A percentile compares a stretch with the other conserved stretches of the same genome.
phyloP scores from a whole-genome alignment of 2,888 invertebrate species.

The Caenorhabditis sp. region DNA sequence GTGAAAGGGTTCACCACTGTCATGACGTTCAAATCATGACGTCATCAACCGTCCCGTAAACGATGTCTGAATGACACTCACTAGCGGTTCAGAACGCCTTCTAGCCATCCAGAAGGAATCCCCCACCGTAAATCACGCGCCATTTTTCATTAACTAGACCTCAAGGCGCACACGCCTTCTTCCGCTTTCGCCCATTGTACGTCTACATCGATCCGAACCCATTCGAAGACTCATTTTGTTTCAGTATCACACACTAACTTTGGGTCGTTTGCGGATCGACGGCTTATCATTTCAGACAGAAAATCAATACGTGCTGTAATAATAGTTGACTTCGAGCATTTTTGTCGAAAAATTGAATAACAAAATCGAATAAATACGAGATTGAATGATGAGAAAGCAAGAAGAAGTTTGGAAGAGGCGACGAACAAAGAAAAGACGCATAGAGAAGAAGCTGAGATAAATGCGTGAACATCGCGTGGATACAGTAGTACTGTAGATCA shows the following conservation, averaged over 20 bases:
- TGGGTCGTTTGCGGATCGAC: neutral
- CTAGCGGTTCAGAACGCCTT: neutral
- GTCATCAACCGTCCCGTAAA: neutral
- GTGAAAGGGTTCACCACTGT: too few species aligned
- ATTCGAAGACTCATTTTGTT: neutral
- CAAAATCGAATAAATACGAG: too few species aligned
- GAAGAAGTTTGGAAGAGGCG: too few species aligned
- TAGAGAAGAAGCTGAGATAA: too few species aligned
- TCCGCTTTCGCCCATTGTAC: neutral
- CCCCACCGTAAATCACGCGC: constrained; percentile 12
- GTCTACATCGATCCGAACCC: constrained; percentile 4
- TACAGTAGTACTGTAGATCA: neutral
- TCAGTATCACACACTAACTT: neutral
- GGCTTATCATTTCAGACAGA: neutral
- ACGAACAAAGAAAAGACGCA: too few species aligned
- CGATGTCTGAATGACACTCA: neutral
- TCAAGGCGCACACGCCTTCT: constrained; percentile 2
- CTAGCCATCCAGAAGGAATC: neutral
- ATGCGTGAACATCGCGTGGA: too few species aligned
- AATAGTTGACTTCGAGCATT: too few species aligned
- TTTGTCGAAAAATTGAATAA: too few species aligned
- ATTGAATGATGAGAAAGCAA: too few species aligned
- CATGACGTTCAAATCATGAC: too few species aligned
- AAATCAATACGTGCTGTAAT: neutral
- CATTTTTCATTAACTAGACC: constrained; percentile 10